Evolutionary conservation across 2,797 vertebrate genomes (phyloP).

Genomic region (Esox lucius): DNA sequence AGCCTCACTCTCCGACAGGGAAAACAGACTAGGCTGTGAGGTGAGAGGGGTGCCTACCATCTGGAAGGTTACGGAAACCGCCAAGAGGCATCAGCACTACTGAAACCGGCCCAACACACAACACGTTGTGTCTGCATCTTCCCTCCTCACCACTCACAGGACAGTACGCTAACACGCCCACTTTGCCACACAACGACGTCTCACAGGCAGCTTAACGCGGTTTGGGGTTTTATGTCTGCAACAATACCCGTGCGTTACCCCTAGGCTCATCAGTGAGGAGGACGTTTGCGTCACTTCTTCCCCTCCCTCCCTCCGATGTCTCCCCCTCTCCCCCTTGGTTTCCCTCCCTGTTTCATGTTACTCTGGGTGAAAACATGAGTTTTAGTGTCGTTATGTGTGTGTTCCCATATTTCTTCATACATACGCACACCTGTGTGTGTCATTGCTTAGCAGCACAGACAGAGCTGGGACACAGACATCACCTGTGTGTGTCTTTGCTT

Average conservation of each 20-base stretch:
- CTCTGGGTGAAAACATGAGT: conserved; percentile 3
- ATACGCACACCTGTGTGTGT: not conserved
- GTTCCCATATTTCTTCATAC: not conserved
- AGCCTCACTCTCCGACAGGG: conserved; percentile 35
- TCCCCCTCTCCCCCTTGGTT: not conserved
- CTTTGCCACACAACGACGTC: not conserved
- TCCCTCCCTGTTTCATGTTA: conserved; percentile 1
- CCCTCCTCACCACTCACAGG: not conserved
- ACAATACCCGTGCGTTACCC: not conserved
- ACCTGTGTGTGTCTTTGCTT: not conserved
- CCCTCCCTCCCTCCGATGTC: no score
- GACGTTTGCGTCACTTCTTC: not conserved
- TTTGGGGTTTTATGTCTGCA: not conserved
- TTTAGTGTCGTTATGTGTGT: not conserved
- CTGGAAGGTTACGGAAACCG: not conserved
- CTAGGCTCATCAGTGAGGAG: not conserved
- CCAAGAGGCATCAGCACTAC: not conserved
- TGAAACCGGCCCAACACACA: not conserved
- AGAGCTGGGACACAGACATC: not conserved
- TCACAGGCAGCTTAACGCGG: not conserved
- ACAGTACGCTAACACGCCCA: not conserved
- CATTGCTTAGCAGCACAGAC: not conserved
- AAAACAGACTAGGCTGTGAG: conserved; percentile 39
- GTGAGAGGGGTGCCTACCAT: conserved; percentile 14
- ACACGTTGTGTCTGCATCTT: not conserved